phyloP scores from a whole-genome alignment of 2,888 invertebrate genomes.

The Tromatobia lineatoria region DNA sequence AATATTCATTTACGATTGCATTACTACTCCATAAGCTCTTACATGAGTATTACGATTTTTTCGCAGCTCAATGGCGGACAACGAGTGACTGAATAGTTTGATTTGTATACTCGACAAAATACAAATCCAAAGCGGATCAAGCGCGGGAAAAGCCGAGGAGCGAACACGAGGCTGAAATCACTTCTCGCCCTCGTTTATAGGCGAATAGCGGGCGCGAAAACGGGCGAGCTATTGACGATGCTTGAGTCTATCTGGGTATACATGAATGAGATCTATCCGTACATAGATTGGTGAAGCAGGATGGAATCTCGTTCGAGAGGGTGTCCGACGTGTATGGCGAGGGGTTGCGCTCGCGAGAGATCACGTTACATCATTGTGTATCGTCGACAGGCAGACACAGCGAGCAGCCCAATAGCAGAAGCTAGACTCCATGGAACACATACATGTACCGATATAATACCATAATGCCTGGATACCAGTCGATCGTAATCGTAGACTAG shows the following conservation, averaged over 20 bases:
- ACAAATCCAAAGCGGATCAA: constrained; percentile 64
- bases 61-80: constrained; percentile 45
- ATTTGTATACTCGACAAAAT: constrained; percentile 21
- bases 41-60: constrained; percentile 49
- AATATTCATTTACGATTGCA: neutral
- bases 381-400: constrained; percentile 64
- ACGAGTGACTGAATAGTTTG: constrained; percentile 53
- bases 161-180: constrained; percentile 63
- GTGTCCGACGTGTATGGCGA: constrained; percentile 59
- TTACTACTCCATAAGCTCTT: constrained; percentile 9
- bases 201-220: constrained; percentile 27
- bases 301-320: constrained; percentile 44
- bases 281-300: constrained; percentile 20
- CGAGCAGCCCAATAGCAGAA: constrained; percentile 76
- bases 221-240: constrained; percentile 48
- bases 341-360: constrained; percentile 71
- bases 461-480: constrained; percentile 1
- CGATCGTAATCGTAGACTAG: constrained; percentile 22
- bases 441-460: constrained; percentile 2
- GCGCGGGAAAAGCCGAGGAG: constrained; percentile 38
- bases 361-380: constrained; percentile 81
- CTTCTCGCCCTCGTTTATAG: constrained; percentile 55
- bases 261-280: neutral
- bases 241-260: neutral
- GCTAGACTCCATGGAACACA: constrained; percentile 65